Conservation (phyloP, 1,140 invertebrate species). For the Physella acuta region DNA sequence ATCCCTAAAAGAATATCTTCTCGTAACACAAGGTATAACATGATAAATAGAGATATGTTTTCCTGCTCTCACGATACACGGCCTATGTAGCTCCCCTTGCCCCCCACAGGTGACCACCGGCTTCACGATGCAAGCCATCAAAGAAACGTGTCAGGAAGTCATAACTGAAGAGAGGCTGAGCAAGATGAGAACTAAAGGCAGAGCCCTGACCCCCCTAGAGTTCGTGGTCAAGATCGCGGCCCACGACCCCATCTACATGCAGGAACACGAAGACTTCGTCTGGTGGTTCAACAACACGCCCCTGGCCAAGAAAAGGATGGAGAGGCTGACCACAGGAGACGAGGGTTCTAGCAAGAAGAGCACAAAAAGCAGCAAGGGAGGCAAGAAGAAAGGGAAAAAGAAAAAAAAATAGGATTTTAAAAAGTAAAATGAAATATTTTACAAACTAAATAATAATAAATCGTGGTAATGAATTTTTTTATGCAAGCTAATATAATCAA, state of each 20-base stretch:
- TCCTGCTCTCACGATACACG: too few species aligned
- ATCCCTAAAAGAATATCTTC: too few species aligned
- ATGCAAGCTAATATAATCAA: too few species aligned
- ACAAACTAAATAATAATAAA: too few species aligned
- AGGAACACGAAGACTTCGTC: slow-evolving; percentile 13
- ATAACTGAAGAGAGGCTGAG: neutral
- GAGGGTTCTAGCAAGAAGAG: neutral
- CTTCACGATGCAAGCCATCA: slow-evolving; percentile 1
- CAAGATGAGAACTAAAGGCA: neutral
- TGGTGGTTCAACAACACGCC: slow-evolving; percentile 20
- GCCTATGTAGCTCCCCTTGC: too few species aligned
- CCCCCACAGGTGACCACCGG: slow-evolving; percentile 12
- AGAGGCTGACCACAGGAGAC: neutral
- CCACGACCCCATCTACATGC: slow-evolving; percentile 2
- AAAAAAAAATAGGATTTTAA: too few species aligned
- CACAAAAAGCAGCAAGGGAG: neutral
- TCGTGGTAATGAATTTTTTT: too few species aligned
- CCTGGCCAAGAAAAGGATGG: slow-evolving; percentile 14
- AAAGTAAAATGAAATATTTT: too few species aligned
- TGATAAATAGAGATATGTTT: too few species aligned
- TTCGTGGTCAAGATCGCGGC: neutral
- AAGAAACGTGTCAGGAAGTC: neutral
- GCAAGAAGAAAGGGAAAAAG: neutral
- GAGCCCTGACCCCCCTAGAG: neutral
- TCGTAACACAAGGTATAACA: too few species aligned